phyloP scores from a whole-genome alignment of 2,113 vertebrate genomes.

The Ophiodon elongatus region DNA sequence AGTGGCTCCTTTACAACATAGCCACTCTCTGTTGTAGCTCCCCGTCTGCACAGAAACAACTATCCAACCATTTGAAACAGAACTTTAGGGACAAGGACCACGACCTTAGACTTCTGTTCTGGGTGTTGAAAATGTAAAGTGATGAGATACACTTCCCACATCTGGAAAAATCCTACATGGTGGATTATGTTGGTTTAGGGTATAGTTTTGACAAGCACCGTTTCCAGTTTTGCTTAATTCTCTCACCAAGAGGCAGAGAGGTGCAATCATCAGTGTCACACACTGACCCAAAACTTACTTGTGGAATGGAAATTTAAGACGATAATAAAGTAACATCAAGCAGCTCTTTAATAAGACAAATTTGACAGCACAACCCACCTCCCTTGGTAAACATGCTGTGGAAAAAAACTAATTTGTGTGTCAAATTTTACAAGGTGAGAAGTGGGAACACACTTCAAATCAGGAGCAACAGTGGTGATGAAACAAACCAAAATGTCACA shows the following conservation, averaged over 20 bases:
- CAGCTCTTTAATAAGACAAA: slow-evolving; percentile 40
- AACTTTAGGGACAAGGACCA: slow-evolving; percentile 12
- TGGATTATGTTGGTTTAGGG: slow-evolving; percentile 52
- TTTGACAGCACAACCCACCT: slow-evolving; percentile 23
- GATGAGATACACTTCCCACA: slow-evolving; percentile 44
- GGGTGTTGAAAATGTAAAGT: slow-evolving; percentile 5
- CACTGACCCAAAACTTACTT: slow-evolving; percentile 28
- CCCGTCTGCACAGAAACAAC: slow-evolving; percentile 24
- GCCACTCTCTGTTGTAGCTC: slow-evolving; percentile 15
- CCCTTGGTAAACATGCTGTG: slow-evolving; percentile 1
- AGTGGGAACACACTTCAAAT: slow-evolving; percentile 9
- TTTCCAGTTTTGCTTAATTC: slow-evolving; percentile 38
- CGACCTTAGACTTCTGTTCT: background rate
- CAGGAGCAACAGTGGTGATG: background rate
- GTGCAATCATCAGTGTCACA: slow-evolving; percentile 47
- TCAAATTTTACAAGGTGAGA: slow-evolving; percentile 52
- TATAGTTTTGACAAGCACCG: slow-evolving; percentile 45
- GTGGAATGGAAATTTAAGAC: slow-evolving; percentile 45
- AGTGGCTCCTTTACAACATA: slow-evolving; percentile 50
- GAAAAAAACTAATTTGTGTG: slow-evolving; percentile 20
- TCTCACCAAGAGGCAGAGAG: slow-evolving; percentile 25
- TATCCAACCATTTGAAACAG: slow-evolving; percentile 1
- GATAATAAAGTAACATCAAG: slow-evolving; percentile 39
- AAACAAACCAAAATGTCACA: slow-evolving; percentile 45
- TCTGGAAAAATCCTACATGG: slow-evolving; percentile 65